These are phyloP conservation scores for Spizaetus ornatus DNA, from an alignment of 2,113 vertebrate species.

Conservation along the genomic window DNA sequence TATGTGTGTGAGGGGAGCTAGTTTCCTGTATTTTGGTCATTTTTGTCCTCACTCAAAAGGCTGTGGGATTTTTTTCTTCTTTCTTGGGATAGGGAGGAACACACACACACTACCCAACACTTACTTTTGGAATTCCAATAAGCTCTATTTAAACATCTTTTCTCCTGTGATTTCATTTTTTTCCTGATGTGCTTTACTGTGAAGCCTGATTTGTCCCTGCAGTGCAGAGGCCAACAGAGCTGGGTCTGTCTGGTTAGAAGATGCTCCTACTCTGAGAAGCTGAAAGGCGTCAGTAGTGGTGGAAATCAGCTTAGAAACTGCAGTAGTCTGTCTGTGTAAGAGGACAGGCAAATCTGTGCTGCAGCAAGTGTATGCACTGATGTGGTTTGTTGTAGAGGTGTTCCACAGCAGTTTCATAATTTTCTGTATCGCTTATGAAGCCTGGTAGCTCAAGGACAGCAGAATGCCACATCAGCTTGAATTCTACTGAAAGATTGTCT, in stretches of 20 bases:
- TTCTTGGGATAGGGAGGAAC: not conserved
- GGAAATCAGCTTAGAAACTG: not conserved
- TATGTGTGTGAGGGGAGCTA: not conserved
- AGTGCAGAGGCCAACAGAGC: not conserved
- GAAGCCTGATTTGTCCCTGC: not conserved
- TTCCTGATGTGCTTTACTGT: not conserved
- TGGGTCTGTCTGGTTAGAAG: not conserved
- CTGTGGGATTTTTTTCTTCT: not conserved
- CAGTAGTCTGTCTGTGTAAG: not conserved
- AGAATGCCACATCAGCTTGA: not conserved
- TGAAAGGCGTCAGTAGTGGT: not conserved
- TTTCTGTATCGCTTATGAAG: not conserved
- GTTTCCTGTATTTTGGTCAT: not conserved
- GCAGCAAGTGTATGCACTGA: not conserved
- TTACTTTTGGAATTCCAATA: not conserved
- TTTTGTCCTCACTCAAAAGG: not conserved
- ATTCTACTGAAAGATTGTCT: not conserved
- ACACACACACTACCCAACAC: not conserved
- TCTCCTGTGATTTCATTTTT: not conserved
- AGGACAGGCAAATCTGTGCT: not conserved
- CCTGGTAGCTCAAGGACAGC: not conserved
- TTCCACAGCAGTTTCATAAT: not conserved
- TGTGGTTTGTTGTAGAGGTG: not conserved
- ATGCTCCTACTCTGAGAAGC: not conserved
- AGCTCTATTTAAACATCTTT: not conserved